A percentile compares a stretch with the other conserved stretches of the same genome.
phyloP scores from a whole-genome alignment of 2,113 vertebrate genomes.

The Rutilus rutilus region DNA sequence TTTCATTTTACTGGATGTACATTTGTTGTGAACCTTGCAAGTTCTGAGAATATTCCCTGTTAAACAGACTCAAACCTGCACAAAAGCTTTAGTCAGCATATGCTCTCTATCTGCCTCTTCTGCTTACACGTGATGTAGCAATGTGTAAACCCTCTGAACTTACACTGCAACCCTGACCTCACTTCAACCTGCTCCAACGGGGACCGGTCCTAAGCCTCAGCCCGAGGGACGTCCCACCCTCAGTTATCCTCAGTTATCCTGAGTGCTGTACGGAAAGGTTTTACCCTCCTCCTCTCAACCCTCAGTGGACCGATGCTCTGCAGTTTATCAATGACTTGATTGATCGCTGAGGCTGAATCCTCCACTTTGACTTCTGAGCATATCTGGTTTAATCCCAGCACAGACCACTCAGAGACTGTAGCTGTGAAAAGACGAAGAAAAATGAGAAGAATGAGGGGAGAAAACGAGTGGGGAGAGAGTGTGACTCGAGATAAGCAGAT shows the following conservation, averaged over 20 bases:
- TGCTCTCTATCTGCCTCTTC: not conserved
- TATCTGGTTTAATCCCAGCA: slow-evolving; percentile 83
- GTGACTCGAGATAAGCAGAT: slow-evolving; percentile 51
- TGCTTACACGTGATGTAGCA: not conserved
- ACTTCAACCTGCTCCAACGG: slow-evolving; percentile 1
- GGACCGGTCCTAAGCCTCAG: not conserved
- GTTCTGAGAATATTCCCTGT: not conserved
- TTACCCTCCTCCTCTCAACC: not conserved
- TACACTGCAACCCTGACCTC: slow-evolving; percentile 12
- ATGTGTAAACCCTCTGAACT: not conserved
- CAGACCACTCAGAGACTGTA: slow-evolving; percentile 82
- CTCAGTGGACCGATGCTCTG: slow-evolving; percentile 88
- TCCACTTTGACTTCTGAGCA: slow-evolving; percentile 85
- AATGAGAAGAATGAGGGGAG: slow-evolving; percentile 27
- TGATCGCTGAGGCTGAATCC: slow-evolving; percentile 80
- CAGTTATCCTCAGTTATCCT: not conserved
- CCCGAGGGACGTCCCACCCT: not conserved
- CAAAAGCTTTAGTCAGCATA: not conserved
- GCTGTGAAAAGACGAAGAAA: slow-evolving; percentile 64
- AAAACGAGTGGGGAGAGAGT: slow-evolving; percentile 9
- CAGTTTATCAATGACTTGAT: slow-evolving; percentile 88
- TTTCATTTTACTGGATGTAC: not conserved
- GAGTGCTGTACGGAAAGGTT: not conserved
- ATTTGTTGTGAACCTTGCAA: not conserved
- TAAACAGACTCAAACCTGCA: not conserved